Evolutionary conservation across 2,113 vertebrate species (phyloP), one percentile per base, ranked within the genome.

Genomic region (Acanthisitta chloris): DNA sequence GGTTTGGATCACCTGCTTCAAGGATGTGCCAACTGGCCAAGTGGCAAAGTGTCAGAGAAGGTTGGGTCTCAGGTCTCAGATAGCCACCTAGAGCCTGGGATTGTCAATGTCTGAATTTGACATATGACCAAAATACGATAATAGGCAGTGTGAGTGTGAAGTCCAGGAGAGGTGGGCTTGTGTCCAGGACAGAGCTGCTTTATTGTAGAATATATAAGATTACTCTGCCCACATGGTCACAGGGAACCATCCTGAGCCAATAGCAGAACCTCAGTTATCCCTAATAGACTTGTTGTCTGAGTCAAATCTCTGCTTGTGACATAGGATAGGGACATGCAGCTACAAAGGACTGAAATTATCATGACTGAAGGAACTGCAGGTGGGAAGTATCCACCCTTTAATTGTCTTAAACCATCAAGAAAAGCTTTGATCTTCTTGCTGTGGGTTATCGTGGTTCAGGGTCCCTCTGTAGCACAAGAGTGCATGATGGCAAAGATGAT

Each of bases 401-500:
- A 28, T 38, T 65, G 21, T 33, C 42, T 54, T 42, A 61, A 82
- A n/a, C 34, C 25, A 17, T 8, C 5, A 65, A 33, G 21, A n/a
- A 82, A 45, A 69, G 6, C 28, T 31, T 40, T n/a, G 16, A 64
- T 52, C 25, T 15, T 77, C 59, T 80, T 55, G 36, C 17, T n/a
- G 8, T 59, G 24, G 1, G 3, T 59, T 21, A 34, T 26, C 51
- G 40, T 19, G 20, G 23, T 26, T 82, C 36, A 25, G 8, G 23
- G 26, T 59, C 52, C 17, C 7, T 71, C 40, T 2, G 2, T 42
- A 33, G 62, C 6, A 1, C 0, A 2, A 38, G 16, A 29, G 28
- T 33, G 24, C 55, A 4, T 54, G 40, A 45, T 33, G 73, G 33
- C 20, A 42, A 48, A 71, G 16, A 14, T 38, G 43, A 21, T 18